Evolutionary conservation across 2,797 vertebrate species (phyloP).

Genomic region (Pantherophis alleghaniensis): DNA sequence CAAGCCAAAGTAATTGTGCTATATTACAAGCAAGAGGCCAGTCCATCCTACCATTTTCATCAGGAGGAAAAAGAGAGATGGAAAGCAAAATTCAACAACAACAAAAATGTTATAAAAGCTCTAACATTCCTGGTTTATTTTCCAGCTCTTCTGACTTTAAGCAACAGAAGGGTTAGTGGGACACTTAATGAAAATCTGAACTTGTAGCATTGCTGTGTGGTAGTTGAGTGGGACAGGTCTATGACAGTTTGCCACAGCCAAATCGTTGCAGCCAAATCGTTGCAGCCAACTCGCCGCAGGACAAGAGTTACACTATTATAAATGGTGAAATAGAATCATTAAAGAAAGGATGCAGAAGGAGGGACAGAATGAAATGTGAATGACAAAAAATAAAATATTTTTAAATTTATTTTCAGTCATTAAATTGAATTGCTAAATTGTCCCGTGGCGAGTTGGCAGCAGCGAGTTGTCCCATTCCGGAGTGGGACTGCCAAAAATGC

Average conservation of each 20-base stretch:
- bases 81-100: background rate
- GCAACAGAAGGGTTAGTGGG: background rate
- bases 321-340: too few species aligned
- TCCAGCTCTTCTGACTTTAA: background rate
- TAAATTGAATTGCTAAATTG: too few species aligned
- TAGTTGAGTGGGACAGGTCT: too few species aligned
- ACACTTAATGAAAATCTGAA: background rate
- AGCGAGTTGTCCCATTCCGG: too few species aligned
- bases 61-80: background rate
- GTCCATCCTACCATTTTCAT: background rate
- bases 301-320: too few species aligned
- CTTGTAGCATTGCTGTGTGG: background rate
- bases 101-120: accelerated
- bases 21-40: background rate
- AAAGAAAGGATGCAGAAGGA: too few species aligned
- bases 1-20: background rate
- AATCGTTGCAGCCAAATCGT: too few species aligned
- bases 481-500: background rate
- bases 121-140: background rate
- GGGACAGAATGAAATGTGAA: too few species aligned
- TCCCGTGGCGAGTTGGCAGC: too few species aligned
- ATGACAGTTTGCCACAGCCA: background rate
- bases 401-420: too few species aligned
- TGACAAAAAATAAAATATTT: too few species aligned
- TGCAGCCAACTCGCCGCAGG: too few species aligned